phyloP scores from a whole-genome alignment of 2,888 invertebrate species.

The Neoscelio sp. region DNA sequence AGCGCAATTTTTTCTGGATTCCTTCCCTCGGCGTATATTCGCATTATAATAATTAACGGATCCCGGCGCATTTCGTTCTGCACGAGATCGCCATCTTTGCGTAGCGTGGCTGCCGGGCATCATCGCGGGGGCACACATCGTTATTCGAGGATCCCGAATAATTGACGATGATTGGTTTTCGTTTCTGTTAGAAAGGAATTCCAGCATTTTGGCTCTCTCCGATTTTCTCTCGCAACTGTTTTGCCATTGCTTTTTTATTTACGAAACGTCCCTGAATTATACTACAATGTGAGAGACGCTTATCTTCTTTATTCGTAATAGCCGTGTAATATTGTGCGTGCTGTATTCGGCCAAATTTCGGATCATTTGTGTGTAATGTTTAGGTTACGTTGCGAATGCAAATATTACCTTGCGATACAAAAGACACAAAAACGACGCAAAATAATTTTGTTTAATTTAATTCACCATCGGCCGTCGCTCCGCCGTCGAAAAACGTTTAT shows the following conservation, averaged over 20 bases:
- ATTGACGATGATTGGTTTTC: slow-evolving; percentile 75
- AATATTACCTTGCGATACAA: too few species aligned
- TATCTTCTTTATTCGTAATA: slow-evolving; percentile 6
- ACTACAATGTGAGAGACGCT: slow-evolving; percentile 49
- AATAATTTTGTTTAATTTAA: too few species aligned
- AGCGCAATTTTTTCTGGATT: slow-evolving; percentile 44
- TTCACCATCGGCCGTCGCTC: too few species aligned
- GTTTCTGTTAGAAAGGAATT: slow-evolving; percentile 67
- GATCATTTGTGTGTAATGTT: too few species aligned
- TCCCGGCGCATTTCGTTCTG: slow-evolving; percentile 60
- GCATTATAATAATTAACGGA: slow-evolving; percentile 65
- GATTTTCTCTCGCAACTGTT: neutral
- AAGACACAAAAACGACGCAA: too few species aligned
- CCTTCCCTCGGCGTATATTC: slow-evolving; percentile 38
- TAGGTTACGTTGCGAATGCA: too few species aligned
- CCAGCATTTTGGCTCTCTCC: slow-evolving; percentile 12
- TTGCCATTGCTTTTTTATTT: slow-evolving; percentile 53
- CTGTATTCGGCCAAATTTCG: too few species aligned
- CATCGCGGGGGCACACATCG: slow-evolving; percentile 73
- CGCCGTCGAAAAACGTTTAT: too few species aligned
- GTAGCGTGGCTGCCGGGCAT: slow-evolving; percentile 72
- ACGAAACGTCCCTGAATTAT: slow-evolving; percentile 58
- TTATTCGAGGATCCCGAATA: slow-evolving; percentile 74
- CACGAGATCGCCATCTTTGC: slow-evolving; percentile 75
- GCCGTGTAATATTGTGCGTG: slow-evolving; percentile 5